phyloP scores from a whole-genome alignment of 23 tunicate genomes.

The Phallusia fumigata region DNA sequence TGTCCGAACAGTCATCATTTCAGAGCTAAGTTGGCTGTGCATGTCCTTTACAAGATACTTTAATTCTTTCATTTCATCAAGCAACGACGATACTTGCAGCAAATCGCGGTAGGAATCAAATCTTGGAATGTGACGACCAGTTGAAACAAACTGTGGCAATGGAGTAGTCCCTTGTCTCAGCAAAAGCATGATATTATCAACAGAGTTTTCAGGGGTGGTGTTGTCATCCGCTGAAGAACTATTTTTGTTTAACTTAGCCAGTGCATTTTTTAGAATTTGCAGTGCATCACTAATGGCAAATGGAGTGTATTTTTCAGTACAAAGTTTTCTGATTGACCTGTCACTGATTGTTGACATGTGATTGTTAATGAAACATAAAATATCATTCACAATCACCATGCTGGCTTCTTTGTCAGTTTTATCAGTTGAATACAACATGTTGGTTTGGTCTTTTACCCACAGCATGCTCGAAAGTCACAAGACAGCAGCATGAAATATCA shows the following conservation, averaged over 20 bases:
- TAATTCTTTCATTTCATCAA: background rate
- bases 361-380: conserved; percentile 14
- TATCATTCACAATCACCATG: conserved; percentile 10
- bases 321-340: background rate
- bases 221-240: background rate
- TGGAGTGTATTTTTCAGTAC: conserved; percentile 11
- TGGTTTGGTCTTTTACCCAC: too few relatives aligned
- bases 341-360: background rate
- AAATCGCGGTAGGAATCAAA: background rate
- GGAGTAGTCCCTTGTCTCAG: background rate
- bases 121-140: conserved; percentile 16
- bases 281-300: background rate
- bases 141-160: background rate
- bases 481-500: too few relatives aligned
- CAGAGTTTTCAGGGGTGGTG: background rate
- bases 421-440: too few relatives aligned
- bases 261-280: background rate
- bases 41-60: conserved; percentile 9
- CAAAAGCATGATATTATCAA: background rate
- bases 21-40: background rate
- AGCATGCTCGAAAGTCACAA: too few relatives aligned
- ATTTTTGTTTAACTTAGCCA: background rate
- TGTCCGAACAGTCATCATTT: background rate
- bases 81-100: background rate
- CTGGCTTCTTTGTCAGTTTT: too few relatives aligned